Evolutionary conservation across 2,113 vertebrate species (phyloP), one percentile per base, ranked within the genome.

Genomic region (Porphyrio hochstetteri): DNA sequence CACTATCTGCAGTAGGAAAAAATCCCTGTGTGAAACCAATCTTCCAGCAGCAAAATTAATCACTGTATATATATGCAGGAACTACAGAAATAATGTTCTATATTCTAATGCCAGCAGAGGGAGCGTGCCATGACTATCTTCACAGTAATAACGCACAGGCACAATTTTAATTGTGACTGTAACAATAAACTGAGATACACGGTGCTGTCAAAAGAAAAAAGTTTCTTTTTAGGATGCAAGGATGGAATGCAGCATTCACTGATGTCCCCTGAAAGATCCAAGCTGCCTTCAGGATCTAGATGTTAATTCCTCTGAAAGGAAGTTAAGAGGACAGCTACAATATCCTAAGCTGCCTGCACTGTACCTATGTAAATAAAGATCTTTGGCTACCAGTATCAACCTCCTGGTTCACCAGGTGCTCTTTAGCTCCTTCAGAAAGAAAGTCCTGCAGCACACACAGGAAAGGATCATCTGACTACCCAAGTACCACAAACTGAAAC

Each of bases 251-350:
- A 86, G 70, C 69, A 59, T 74, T 38, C 86, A 92, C 60, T 64
- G 76, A 86, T 28, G 50, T 83, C 36, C 50, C 35, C 57, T 74
- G 56, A 67, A 81, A 88, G 70, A 77, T 25, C 38, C 36, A 50
- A 50, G 52, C 59, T 92, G 59, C 76, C 55, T 90, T 80, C 71
- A 82, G 56, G 71, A 93, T 87, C 72, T 93, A 48, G 38, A 20
- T 83, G 60, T 77, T 92, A 63, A 75, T 64, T 91, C 59, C 75
- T 69, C 77, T 78, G 76, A 85, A 95, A 87, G 61, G 65, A 92
- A 72, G 31, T n/a, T 55, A 86, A 81, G 12, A 83, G 35, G 71
- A 76, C 44, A 87, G 28, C 36, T 77, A 76, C 59, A 74, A 20
- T 31, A 94, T 7, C 50, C 74, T 60, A 87, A 82, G 11, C 10